These are phyloP conservation scores for Beroe forskalii DNA, from an alignment of 37 sponge, comb jelly and placozoan genomes.

Conservation along the genomic window DNA sequence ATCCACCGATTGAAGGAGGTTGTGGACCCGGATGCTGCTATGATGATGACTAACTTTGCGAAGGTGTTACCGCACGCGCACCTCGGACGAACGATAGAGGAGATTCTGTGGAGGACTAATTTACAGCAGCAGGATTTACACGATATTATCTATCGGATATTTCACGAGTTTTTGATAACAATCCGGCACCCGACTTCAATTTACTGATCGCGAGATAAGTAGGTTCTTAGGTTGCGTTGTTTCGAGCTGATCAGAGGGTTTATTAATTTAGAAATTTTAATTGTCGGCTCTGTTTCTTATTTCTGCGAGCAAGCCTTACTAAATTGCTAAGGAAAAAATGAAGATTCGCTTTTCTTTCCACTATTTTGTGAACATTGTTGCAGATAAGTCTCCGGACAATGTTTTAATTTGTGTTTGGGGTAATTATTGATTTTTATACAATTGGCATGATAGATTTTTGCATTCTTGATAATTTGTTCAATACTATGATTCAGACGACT, in stretches of 20 bases:
- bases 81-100: constrained; percentile 18
- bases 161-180: constrained; percentile 25
- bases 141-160: constrained; percentile 45
- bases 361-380: too few relatives aligned
- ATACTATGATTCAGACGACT: too few relatives aligned
- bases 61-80: constrained; percentile 54
- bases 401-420: too few relatives aligned
- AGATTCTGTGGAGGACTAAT: constrained; percentile 53
- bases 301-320: too few relatives aligned
- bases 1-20: background rate
- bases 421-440: too few relatives aligned
- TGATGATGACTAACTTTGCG: constrained; percentile 50
- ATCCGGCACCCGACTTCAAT: constrained; percentile 33
- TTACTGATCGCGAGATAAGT: constrained; percentile 14
- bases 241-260: too few relatives aligned
- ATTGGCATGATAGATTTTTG: too few relatives aligned
- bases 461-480: too few relatives aligned
- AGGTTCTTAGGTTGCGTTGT: too few relatives aligned
- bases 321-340: too few relatives aligned
- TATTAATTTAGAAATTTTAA: background rate
- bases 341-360: too few relatives aligned
- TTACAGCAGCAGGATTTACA: constrained; percentile 40
- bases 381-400: too few relatives aligned
- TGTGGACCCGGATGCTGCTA: background rate
- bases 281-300: background rate